Base-by-base conservation (phyloP, 2,888 invertebrate genomes). In the Belgica antarctica region DNA sequence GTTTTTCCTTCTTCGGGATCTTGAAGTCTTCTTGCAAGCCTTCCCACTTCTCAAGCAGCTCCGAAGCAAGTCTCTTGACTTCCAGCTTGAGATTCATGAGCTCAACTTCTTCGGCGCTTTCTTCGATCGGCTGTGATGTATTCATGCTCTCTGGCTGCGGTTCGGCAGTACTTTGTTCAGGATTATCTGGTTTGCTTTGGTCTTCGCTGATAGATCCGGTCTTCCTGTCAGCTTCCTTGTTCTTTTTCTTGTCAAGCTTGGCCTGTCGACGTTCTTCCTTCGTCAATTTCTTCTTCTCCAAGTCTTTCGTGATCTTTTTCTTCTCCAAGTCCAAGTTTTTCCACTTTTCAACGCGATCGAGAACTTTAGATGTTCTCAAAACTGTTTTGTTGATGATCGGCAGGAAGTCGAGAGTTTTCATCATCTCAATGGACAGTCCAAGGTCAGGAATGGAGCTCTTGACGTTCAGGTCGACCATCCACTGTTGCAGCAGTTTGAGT, bases 341-440 rank as follows among this genome's bases (percentile, higher is more conserved):
- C 95, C 96, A 96, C 74, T 88, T 87, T 77, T 94, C 89, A 19
- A 97, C 89, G 12, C 91, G 87, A 25, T 86, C 83, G 75, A 93
- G 85, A 73, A 98, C 90, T 75, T 95, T 92, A 75, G 93, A 94
- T 77, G 97, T 96, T 75, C 91, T 89, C 7, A 98, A 83, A 84
- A 94, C 89, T 0, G 94, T 94, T 81, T 92, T 94, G 80, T 96
- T 96, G 1, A 92, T 89, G 73, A 98, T 94, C 8, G 97, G 96
- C 73, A 98, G 83, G 22, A 88, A 86, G 73, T 89, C 88, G 71
- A 98, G 81, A 0, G 94, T 91, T 75, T 88, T 87, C 25, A 97
- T 81, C 76, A 90, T 83, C 75, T 89, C 87, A 73, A 85, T 83
- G 80, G 92, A 91, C 78, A 61, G 72, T 62, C 62, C 57, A 2